Base-by-base conservation (phyloP, 2,113 vertebrate species). In the Myrmecophaga tridactyla region DNA sequence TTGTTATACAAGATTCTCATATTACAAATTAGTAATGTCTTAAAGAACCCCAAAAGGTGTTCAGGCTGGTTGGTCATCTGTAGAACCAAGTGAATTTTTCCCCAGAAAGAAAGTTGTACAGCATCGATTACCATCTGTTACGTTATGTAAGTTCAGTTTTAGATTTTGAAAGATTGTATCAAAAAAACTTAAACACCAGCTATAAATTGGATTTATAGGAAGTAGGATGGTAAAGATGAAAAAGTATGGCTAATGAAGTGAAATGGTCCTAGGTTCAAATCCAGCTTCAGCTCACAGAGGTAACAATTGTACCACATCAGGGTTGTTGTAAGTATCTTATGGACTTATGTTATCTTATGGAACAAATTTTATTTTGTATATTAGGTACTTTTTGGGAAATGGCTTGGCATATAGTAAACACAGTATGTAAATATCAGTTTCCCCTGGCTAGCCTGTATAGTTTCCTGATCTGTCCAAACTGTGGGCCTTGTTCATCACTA, bases 361-460 rank as follows among this genome's bases (percentile, higher is more conserved):
- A 84, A 73, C 88, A 95, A 84, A 83, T 80, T 9, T 72, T 69
- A 81, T 48, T 46, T 96, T 63, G 43, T 92, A n/a, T 81, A 39
- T 58, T 83, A 87, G 63, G 62, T 89, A 25, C 41, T 92, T 94
- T 92, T 78, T 73, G 70, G 58, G 72, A 9, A 25, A 90, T 75
- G 18, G 2, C 13, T 90, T 94, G 41, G 48, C 86, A 92, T n/a
- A 14, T 20, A n/a, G 12, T 70, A 87, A 75, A 82, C 72, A 62
- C 18, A 53, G 80, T 70, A 20, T 93, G 18, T 93, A 87, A 88
- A n/a, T 78, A 51, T 1, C 69, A 58, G 34, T 75, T 63, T 84
- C 56, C 9, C 39, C 34, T 94, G 31, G 3, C 88, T 70, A 65
- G 48, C 51, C 27, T 6, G 81, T 76, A 8, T 86, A 86, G 63